Conservation (phyloP, 1,140 invertebrate genomes). For the Drosophila ironensis region DNA sequence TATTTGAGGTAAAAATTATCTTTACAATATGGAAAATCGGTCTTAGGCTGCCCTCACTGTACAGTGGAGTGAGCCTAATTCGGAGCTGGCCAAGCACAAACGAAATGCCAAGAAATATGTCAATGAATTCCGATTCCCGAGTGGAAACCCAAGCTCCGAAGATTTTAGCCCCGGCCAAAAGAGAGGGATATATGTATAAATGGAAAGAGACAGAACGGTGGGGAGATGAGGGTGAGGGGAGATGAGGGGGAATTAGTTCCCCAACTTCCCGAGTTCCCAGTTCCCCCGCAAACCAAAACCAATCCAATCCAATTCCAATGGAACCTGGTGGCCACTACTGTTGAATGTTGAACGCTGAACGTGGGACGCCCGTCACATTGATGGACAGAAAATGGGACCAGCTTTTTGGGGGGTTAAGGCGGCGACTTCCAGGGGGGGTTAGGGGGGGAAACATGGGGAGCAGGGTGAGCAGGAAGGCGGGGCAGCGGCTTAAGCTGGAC, state of each 20-base stretch:
- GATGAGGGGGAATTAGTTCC: slow-evolving; percentile 18
- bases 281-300: no score
- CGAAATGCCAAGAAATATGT: slow-evolving; percentile 72
- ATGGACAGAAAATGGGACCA: slow-evolving; percentile 50
- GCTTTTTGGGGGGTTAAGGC: background rate
- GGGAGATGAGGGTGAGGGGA: no score
- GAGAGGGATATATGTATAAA: no score
- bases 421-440: background rate
- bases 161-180: background rate
- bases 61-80: slow-evolving; percentile 6
- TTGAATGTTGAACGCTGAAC: slow-evolving; percentile 22
- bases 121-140: slow-evolving; percentile 73
- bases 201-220: slow-evolving; percentile 7
- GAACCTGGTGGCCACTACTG: slow-evolving; percentile 13
- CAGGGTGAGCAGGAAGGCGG: background rate
- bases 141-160: slow-evolving; percentile 14
- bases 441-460: background rate
- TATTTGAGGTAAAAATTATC: no score
- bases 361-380: slow-evolving; percentile 76
- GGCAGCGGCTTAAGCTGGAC: slow-evolving; percentile 49
- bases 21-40: no score
- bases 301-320: slow-evolving; percentile 19
- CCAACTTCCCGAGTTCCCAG: background rate
- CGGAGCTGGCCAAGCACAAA: slow-evolving; percentile 32
- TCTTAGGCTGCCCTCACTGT: background rate